Evolutionary conservation across 2,113 vertebrate species (phyloP).

Genomic region (Mus pahari): DNA sequence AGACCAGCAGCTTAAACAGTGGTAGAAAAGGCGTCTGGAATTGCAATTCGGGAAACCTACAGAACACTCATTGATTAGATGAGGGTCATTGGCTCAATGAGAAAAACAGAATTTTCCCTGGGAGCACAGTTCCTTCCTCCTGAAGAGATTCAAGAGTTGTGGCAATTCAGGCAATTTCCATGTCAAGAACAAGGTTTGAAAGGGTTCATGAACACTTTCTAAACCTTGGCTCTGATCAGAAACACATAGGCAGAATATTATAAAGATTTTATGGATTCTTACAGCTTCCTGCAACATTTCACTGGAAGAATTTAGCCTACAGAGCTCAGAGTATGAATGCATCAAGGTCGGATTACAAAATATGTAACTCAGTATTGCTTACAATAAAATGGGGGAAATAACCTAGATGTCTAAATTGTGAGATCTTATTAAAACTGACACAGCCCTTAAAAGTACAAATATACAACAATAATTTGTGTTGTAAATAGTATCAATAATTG

Average conservation of each 20-base stretch:
- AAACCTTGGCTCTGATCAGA: conserved; percentile 9
- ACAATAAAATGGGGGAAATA: conserved; percentile 12
- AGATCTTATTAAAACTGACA: background rate
- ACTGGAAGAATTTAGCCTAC: conserved; percentile 12
- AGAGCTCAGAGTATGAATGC: background rate
- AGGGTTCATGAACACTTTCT: conserved; percentile 34
- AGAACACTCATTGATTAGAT: conserved; percentile 78
- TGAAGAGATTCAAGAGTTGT: conserved; percentile 48
- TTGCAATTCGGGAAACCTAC: conserved; percentile 72
- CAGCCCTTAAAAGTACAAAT: background rate
- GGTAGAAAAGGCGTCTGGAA: conserved; percentile 75
- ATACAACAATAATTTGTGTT: background rate
- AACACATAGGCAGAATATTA: conserved; percentile 14
- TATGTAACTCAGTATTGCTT: background rate
- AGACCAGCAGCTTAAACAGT: conserved; percentile 46
- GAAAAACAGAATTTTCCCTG: conserved; percentile 79
- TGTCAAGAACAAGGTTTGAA: conserved; percentile 59
- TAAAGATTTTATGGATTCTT: conserved; percentile 6
- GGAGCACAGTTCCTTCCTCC: conserved; percentile 61
- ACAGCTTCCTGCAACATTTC: conserved; percentile 39
- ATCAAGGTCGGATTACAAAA: background rate
- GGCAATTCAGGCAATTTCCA: conserved; percentile 60
- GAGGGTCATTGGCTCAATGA: conserved; percentile 73
- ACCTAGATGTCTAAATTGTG: conserved; percentile 11
- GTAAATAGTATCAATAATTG: background rate